phyloP scores from a whole-genome alignment of 53 echinoderm and acorn worm genomes.

The Zoroaster sp. region DNA sequence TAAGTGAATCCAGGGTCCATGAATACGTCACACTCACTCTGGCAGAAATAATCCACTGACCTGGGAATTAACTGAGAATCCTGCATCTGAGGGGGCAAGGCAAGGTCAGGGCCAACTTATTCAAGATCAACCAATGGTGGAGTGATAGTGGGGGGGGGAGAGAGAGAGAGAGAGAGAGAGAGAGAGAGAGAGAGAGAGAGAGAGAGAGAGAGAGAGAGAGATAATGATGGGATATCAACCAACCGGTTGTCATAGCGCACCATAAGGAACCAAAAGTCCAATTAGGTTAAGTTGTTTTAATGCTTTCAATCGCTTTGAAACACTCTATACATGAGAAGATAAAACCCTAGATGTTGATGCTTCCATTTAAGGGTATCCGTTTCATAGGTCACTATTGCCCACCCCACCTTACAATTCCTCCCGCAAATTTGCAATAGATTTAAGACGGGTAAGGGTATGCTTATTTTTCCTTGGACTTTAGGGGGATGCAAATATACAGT shows the following conservation, averaged over 20 bases:
- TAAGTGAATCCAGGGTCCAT: slow-evolving; percentile 30
- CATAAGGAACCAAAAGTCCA: not conserved
- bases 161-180: too few species aligned
- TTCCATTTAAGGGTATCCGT: slow-evolving; percentile 12
- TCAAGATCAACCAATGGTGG: slow-evolving; percentile 39
- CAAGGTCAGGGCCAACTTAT: not conserved
- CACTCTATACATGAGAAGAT: not conserved
- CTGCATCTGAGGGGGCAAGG: not conserved
- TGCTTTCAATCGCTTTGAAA: slow-evolving; percentile 1
- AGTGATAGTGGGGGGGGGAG: too few species aligned
- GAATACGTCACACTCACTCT: not conserved
- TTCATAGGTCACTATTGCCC: slow-evolving; percentile 1
- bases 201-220: too few species aligned
- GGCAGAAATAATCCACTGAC: slow-evolving; percentile 24
- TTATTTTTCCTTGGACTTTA: not conserved
- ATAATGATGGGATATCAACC: not conserved
- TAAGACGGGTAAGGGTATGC: not conserved
- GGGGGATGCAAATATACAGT: slow-evolving; percentile 7
- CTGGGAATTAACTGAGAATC: slow-evolving; percentile 15
- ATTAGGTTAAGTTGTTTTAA: slow-evolving; percentile 25
- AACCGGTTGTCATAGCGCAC: not conserved
- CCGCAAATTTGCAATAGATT: not conserved
- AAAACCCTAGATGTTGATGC: not conserved
- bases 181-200: too few species aligned
- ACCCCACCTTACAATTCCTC: not conserved